Evolutionary conservation across 1,140 invertebrate species (phyloP), one percentile per base, ranked within the genome.

Genomic region (Lamellibrachia luymesi): DNA sequence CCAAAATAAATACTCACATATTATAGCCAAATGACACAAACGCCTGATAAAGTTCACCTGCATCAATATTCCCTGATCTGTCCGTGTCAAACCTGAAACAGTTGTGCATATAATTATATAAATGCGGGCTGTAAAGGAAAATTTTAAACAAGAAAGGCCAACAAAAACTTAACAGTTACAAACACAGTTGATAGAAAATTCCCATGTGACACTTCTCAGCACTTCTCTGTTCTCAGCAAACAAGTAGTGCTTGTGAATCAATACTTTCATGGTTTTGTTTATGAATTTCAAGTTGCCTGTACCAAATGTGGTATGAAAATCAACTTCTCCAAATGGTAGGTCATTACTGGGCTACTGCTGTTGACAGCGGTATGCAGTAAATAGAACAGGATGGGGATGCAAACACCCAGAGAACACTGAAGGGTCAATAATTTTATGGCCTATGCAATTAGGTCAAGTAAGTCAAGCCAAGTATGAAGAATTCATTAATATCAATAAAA

Each of bases 1-100:
- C 64, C 25, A 80, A 80, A 80, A 80, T 80, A 91, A 91, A 25
- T 93, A 95, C 96, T 95, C 94, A 96, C 96, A 96, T 92, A 91
- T 95, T 95, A 93, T 96, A 96, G 50, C 96, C 96, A 95, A 96
- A 96, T 89, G 95, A 95, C 91, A 93, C 91, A 93, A 96, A 96
- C 51, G 96, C 96, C 80, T 94, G 95, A 56, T 93, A 90, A 2
- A 96, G 95, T 94, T 96, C 96, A 93, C 94, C 94, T 50, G 94
- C 94, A 94, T 96, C 96, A 93, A 96, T 96, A 89, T 95, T 96
- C 50, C 96, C 96, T 50, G 96, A 96, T 64, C 96, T 94, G 92
- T 96, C 96, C 89, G 94, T 94, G 93, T 96, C 96, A 95, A 96
- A 96, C 64, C 96, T 96, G 64, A 80, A 80, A 80, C 2, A 80